These are phyloP conservation scores for Procavia capensis DNA, from an alignment of 2,113 vertebrate species.

Conservation along the genomic window DNA sequence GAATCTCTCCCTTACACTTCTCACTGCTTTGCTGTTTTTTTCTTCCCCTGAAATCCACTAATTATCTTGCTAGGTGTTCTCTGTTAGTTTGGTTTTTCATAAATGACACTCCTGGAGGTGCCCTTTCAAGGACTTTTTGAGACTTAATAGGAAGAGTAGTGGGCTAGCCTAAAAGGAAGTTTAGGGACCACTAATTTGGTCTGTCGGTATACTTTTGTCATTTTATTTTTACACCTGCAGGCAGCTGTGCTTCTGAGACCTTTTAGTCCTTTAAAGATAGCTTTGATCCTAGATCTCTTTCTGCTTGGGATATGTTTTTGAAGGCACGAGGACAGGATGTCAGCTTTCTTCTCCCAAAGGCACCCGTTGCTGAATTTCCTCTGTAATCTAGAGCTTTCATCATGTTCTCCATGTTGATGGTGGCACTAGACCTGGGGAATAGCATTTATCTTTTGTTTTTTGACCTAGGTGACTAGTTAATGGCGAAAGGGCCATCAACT, in stretches of 20 bases:
- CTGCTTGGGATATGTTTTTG: constrained; percentile 83
- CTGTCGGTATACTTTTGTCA: constrained; percentile 78
- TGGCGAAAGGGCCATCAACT: constrained; percentile 77
- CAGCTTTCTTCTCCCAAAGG: constrained; percentile 84
- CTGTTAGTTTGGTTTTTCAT: constrained; percentile 73
- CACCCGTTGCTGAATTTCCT: constrained; percentile 80
- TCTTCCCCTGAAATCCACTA: constrained; percentile 75
- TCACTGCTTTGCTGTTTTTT: constrained; percentile 73
- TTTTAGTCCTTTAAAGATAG: constrained; percentile 81
- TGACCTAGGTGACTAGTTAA: constrained; percentile 81
- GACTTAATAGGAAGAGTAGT: constrained; percentile 77
- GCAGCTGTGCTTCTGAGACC: constrained; percentile 84
- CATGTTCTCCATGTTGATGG: constrained; percentile 81
- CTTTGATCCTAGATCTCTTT: constrained; percentile 83
- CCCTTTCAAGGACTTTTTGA: constrained; percentile 80
- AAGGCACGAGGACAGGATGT: constrained; percentile 83
- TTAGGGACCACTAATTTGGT: constrained; percentile 79
- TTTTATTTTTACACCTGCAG: constrained; percentile 83
- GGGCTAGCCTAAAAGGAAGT: constrained; percentile 78
- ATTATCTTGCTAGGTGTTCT: constrained; percentile 79
- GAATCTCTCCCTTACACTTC: constrained; percentile 53
- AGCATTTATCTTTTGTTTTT: constrained; percentile 84
- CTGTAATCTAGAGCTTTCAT: constrained; percentile 82
- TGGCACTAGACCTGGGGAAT: constrained; percentile 73
- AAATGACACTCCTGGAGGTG: constrained; percentile 77